Percentiles rank a stretch among this genome's conserved stretches.
These are phyloP conservation scores for Corydoras sp. DNA, from an alignment of 2,113 vertebrate genomes.

Conservation along the genomic window DNA sequence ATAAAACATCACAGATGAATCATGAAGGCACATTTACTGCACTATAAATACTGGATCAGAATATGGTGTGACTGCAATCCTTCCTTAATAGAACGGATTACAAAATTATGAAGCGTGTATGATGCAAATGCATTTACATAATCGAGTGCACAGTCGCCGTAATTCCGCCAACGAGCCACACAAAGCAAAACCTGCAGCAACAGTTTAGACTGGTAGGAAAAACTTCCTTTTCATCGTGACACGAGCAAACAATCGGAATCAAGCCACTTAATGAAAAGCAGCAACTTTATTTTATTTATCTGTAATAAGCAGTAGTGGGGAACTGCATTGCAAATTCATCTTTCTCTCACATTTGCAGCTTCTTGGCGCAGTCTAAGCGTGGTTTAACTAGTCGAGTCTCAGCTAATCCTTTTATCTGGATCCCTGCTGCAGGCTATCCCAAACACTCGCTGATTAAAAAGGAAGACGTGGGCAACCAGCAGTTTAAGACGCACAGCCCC, in stretches of 20 bases:
- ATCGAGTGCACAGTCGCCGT: background rate
- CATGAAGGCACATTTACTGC: too few relatives aligned
- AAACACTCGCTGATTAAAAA: constrained; percentile 75
- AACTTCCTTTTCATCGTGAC: background rate
- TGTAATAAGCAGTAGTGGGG: constrained; percentile 53
- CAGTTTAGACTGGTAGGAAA: background rate
- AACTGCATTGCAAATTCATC: constrained; percentile 61
- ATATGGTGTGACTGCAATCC: too few relatives aligned
- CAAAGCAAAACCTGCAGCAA: background rate
- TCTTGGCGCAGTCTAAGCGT: constrained; percentile 67
- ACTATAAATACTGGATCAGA: too few relatives aligned
- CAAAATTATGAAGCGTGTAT: too few relatives aligned
- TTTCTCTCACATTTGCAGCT: constrained; percentile 61
- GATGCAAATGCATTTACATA: too few relatives aligned
- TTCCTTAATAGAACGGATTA: too few relatives aligned
- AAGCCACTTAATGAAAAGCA: constrained; percentile 38
- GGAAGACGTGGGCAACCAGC: constrained; percentile 71
- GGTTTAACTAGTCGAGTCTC: constrained; percentile 72
- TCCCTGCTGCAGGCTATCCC: constrained; percentile 75
- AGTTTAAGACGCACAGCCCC: constrained; percentile 68
- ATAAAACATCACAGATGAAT: too few relatives aligned
- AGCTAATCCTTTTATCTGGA: constrained; percentile 76
- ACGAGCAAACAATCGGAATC: constrained; percentile 34
- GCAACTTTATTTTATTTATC: constrained; percentile 40
- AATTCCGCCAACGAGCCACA: background rate